These are phyloP conservation scores for Drusus annulatus DNA, from an alignment of 1,140 invertebrate genomes.

Conservation along the genomic window DNA sequence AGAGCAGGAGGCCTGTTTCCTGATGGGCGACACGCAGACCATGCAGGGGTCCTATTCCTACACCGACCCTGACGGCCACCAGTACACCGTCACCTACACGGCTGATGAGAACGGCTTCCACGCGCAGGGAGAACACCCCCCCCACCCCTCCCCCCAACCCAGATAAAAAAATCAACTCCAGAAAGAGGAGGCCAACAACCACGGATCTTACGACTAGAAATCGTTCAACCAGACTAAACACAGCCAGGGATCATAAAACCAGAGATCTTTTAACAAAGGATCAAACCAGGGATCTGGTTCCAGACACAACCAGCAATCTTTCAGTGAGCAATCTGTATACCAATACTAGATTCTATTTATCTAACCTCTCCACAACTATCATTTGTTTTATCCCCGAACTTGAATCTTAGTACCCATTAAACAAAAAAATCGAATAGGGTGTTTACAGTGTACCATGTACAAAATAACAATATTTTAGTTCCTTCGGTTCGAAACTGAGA, in stretches of 20 bases:
- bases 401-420: no score
- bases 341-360: conserved; percentile 12
- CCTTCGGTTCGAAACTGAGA: no score
- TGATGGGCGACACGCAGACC: conserved; percentile 63
- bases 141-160: conserved; percentile 86
- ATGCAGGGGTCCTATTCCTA: conserved; percentile 81
- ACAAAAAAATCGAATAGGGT: no score
- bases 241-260: conserved; percentile 44
- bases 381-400: no score
- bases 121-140: conserved; percentile 80
- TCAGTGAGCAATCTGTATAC: conserved; percentile 18
- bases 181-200: conserved; percentile 60
- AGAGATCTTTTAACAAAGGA: no score
- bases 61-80: conserved; percentile 80
- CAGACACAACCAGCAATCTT: background rate
- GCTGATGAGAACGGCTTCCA: conserved; percentile 87
- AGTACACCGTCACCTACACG: conserved; percentile 80
- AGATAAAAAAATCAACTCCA: conserved; percentile 63
- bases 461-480: no score
- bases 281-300: no score
- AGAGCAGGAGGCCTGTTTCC: conserved; percentile 59
- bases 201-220: background rate
- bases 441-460: no score
- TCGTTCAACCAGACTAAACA: conserved; percentile 49
- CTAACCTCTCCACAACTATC: no score